Base-by-base conservation (phyloP, 2,888 invertebrate genomes). In the Epirrita christyi region DNA sequence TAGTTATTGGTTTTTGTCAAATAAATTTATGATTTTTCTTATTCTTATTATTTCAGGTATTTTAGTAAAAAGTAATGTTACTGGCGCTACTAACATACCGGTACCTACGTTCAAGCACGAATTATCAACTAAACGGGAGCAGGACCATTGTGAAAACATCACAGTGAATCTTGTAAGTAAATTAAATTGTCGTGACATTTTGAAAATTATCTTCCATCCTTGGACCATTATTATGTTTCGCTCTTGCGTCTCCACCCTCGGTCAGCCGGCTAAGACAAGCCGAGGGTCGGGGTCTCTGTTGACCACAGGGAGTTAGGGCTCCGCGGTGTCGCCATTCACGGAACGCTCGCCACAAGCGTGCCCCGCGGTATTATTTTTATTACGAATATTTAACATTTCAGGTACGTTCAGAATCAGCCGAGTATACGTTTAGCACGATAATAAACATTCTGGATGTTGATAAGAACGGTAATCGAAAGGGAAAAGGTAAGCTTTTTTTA, bases 141-240 rank as follows among this genome's bases (percentile, higher is more conserved):
- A 13, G 42, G 0, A 32, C 8, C 43, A 53, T 6, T 74, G 72
- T 47, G 10, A 62, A 10, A 62, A 75, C 10, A 49, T 81, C 0
- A 55, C 52, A 2, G 72, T 83, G 0, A 14, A 29, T 28, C 49
- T 80, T 49, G 83, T 83, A 70, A 74, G 78, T 76, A 49, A 21
- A 6, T 28, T 40, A 13, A 21, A 4, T 21, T 3, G 2, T 21
- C 2, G 2, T 21, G 21, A 2, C 21, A 4, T 4, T 21, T 21
- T 21, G 21, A 2, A 21, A 21, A 21, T 3, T n/a, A n/a, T n/a
- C n/a, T n/a, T n/a, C n/a, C n/a, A n/a, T n/a, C n/a, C n/a, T n/a
- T n/a, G n/a, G n/a, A n/a, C n/a, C n/a, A n/a, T n/a, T n/a, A n/a
- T n/a, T n/a, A n/a, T n/a, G n/a, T n/a, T n/a, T n/a, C n/a, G n/a